phyloP scores from a whole-genome alignment of 2,113 vertebrate genomes.

The Petromus typicus region DNA sequence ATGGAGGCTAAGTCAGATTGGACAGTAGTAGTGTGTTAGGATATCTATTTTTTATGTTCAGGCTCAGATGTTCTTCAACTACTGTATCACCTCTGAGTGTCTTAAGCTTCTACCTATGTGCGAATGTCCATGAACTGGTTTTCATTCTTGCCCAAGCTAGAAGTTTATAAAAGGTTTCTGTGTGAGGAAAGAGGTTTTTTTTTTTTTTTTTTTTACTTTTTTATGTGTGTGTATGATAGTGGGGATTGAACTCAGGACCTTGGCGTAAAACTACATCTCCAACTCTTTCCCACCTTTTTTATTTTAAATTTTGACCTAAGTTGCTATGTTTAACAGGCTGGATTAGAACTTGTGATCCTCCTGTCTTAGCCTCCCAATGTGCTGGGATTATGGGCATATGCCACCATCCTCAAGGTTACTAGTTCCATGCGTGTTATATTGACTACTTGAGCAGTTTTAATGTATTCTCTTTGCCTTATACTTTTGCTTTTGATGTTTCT shows the following conservation, averaged over 20 bases:
- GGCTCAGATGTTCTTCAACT: slow-evolving; percentile 21
- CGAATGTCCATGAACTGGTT: neutral
- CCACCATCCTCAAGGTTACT: neutral
- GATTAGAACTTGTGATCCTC: neutral
- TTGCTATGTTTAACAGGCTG: neutral
- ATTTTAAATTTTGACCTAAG: neutral
- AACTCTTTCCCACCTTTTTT: neutral
- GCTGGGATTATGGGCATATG: neutral
- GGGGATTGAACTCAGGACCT: neutral
- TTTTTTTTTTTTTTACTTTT: neutral
- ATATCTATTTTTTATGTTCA: slow-evolving; percentile 39
- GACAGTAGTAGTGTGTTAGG: neutral
- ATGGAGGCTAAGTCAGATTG: neutral
- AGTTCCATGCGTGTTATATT: neutral
- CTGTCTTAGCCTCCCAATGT: neutral
- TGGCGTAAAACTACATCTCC: neutral
- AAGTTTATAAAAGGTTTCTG: slow-evolving; percentile 43
- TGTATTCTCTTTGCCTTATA: slow-evolving; percentile 26
- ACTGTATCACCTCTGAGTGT: neutral
- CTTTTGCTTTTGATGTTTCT: slow-evolving; percentile 45
- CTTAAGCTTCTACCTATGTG: neutral
- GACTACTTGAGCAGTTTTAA: slow-evolving; percentile 35
- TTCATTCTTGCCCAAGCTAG: slow-evolving; percentile 33
- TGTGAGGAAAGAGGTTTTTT: slow-evolving; percentile 34
- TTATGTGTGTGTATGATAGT: neutral